Conservation (phyloP, 2,797 vertebrate genomes). For the Orestias chungarensis region DNA sequence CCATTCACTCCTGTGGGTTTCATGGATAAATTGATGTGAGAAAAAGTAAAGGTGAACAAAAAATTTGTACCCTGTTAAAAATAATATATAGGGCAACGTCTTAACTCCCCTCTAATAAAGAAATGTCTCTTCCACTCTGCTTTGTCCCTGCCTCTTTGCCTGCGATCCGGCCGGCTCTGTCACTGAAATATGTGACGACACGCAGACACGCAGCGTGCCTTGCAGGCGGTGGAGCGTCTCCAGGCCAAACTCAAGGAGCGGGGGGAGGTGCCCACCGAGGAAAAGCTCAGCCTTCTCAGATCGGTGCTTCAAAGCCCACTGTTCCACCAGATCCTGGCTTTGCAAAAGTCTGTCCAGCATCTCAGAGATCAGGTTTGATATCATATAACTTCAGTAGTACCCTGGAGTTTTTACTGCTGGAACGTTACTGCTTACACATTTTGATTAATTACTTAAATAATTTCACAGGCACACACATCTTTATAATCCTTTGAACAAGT, state of each 20-base stretch:
- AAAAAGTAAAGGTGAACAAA: slow-evolving; percentile 10
- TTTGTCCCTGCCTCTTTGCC: slow-evolving; percentile 30
- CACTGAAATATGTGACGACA: slow-evolving; percentile 74
- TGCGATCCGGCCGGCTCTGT: slow-evolving; percentile 49
- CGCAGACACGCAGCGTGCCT: slow-evolving; percentile 90
- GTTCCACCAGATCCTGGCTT: slow-evolving; percentile 93
- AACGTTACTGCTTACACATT: neutral
- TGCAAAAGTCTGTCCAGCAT: slow-evolving; percentile 93
- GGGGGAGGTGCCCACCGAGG: slow-evolving; percentile 90
- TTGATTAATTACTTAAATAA: too few species aligned
- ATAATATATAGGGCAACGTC: neutral
- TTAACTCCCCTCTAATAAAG: slow-evolving; percentile 27
- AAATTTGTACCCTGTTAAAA: neutral
- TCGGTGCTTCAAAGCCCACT: slow-evolving; percentile 96
- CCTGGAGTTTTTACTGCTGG: neutral
- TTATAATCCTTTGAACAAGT: neutral
- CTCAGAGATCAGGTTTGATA: slow-evolving; percentile 88
- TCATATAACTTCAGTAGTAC: too few species aligned
- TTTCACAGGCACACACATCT: too few species aligned
- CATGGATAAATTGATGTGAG: slow-evolving; percentile 36
- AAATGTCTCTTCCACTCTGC: slow-evolving; percentile 38
- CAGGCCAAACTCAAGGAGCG: slow-evolving; percentile 92
- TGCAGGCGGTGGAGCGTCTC: slow-evolving; percentile 95
- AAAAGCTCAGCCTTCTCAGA: slow-evolving; percentile 91
- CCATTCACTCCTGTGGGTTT: neutral